phyloP scores from a whole-genome alignment of 53 echinoderm and acorn worm species.

The Mesocentrotus franciscanus region DNA sequence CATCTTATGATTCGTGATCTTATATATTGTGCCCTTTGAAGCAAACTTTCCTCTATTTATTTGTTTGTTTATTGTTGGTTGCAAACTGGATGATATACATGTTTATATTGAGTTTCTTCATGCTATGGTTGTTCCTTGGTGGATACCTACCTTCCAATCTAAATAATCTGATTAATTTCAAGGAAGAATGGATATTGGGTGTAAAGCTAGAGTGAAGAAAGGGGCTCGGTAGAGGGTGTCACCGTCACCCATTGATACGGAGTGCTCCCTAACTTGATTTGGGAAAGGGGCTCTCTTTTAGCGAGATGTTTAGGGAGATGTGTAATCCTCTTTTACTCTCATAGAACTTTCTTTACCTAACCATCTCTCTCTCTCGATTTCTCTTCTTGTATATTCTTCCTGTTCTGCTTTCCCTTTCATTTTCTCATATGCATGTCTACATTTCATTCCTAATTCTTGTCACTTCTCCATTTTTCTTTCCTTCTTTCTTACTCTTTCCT shows the following conservation, averaged over 20 bases:
- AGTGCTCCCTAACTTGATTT: conserved; percentile 38
- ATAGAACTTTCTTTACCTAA: background rate
- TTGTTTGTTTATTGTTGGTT: conserved; percentile 10
- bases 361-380: background rate
- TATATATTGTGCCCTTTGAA: background rate
- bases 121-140: background rate
- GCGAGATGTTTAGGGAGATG: background rate
- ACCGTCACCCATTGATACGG: background rate
- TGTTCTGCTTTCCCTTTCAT: background rate
- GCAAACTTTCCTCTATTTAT: background rate
- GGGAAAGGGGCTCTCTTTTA: background rate
- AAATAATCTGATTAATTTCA: conserved; percentile 49
- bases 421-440: background rate
- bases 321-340: background rate
- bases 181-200: conserved; percentile 26
- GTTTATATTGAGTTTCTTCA: conserved; percentile 36
- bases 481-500: background rate
- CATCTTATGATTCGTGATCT: background rate
- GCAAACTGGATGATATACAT: background rate
- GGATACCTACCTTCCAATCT: conserved; percentile 45
- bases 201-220: background rate
- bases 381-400: background rate
- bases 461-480: background rate
- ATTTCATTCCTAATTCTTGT: background rate
- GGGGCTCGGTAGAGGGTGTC: background rate